These are phyloP conservation scores for Colletes collaris DNA, from an alignment of 2,888 invertebrate species.

Conservation along the genomic window DNA sequence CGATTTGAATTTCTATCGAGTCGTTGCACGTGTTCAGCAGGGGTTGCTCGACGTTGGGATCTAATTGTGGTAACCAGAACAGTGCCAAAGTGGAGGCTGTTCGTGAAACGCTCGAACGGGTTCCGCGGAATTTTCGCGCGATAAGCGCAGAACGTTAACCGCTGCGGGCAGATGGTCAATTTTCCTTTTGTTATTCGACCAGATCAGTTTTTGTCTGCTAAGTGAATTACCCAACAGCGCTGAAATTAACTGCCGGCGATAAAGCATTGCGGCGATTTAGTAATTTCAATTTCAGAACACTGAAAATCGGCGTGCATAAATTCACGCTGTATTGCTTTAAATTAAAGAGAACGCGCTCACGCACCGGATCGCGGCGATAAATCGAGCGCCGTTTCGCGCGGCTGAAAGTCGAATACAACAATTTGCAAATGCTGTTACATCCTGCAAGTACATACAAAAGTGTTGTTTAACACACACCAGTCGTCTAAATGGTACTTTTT, in stretches of 20 bases:
- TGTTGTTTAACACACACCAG: too few relatives aligned
- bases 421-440: neutral
- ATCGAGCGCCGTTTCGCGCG: neutral
- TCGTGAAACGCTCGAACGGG: neutral
- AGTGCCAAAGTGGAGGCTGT: conserved; percentile 5
- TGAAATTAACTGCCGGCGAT: conserved; percentile 27
- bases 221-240: conserved; percentile 31
- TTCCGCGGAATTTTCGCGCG: conserved; percentile 15
- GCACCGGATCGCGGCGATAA: neutral
- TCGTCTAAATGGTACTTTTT: too few relatives aligned
- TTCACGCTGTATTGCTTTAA: conserved; percentile 5
- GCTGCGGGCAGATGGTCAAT: conserved; percentile 19
- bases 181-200: conserved; percentile 35
- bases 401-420: conserved; percentile 21
- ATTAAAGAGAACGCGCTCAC: conserved; percentile 12
- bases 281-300: conserved; percentile 39
- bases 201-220: conserved; percentile 30
- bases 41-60: neutral
- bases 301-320: conserved; percentile 34
- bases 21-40: neutral
- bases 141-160: conserved; percentile 9
- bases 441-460: neutral
- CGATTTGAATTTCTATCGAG: conserved; percentile 34
- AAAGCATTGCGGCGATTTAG: conserved; percentile 28
- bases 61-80: conserved; percentile 29